phyloP scores from a whole-genome alignment of 2,888 invertebrate genomes.

The Xanthorhoe designata region DNA sequence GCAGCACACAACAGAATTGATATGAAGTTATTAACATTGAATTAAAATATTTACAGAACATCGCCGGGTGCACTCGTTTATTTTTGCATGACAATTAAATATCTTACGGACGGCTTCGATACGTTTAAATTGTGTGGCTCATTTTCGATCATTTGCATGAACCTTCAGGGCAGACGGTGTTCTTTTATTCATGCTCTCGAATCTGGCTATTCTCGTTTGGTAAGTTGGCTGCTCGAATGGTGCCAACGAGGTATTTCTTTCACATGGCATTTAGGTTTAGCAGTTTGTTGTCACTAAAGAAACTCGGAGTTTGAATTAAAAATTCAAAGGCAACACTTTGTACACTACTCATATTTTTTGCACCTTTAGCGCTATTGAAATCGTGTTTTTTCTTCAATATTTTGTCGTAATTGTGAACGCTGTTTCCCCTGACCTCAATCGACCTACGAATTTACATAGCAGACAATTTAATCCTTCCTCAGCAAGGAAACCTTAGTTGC shows the following conservation, averaged over 20 bases:
- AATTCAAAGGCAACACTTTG: conserved; percentile 50
- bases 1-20: conserved; percentile 55
- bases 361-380: conserved; percentile 43
- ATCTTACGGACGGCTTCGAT: conserved; percentile 59
- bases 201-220: conserved; percentile 77
- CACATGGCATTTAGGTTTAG: conserved; percentile 58
- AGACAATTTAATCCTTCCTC: conserved; percentile 60
- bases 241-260: conserved; percentile 66
- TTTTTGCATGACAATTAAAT: conserved; percentile 79
- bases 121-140: conserved; percentile 59
- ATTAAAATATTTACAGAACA: conserved; percentile 75
- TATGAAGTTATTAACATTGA: conserved; percentile 76
- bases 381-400: conserved; percentile 48
- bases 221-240: conserved; percentile 60
- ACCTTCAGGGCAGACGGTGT: conserved; percentile 64
- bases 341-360: conserved; percentile 28
- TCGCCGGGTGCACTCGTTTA: conserved; percentile 66
- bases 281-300: conserved; percentile 49
- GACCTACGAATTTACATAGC: conserved; percentile 59
- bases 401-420: conserved; percentile 45
- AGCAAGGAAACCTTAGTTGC: conserved; percentile 53
- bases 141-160: conserved; percentile 66
- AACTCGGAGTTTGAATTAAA: conserved; percentile 53
- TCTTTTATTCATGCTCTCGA: conserved; percentile 75
- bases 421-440: conserved; percentile 53